Base-by-base conservation (phyloP, 2,113 vertebrate genomes). In the Salminus brasiliensis region DNA sequence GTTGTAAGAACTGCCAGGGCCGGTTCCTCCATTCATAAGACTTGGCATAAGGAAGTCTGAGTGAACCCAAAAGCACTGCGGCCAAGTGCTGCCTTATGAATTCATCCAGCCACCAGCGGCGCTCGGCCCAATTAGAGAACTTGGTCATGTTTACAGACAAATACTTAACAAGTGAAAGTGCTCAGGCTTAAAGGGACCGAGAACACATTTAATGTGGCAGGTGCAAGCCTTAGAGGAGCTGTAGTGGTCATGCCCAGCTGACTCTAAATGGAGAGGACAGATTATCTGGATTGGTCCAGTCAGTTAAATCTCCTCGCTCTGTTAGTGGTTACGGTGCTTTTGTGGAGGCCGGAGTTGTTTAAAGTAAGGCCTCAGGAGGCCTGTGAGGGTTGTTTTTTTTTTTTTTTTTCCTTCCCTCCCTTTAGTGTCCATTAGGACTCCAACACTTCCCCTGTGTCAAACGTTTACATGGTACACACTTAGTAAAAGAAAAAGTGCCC, bases 51-150 rank as follows among this genome's bases (percentile, higher is more conserved):
- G 67, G 3, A 67, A 82, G 55, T 62, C 47, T 16, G 3, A 0
- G n/a, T 39, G 63, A 60, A 57, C 85, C 89, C 82, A 86, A 86
- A 52, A 88, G 79, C 52, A 45, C 36, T 60, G 62, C 41, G 41
- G 72, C 27, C 34, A 53, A 74, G 62, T 72, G 55, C 27, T 55
- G 89, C 85, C 79, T 25, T 79, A 81, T 87, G 89, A 87, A 87
- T 82, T 89, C 85, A 88, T 84, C 74, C 81, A 29, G 27, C 73
- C 88, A 49, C 67, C 65, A 75, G 47, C 83, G 29, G 74, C 87
- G 67, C 79, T 76, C 55, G 66, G 84, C 83, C 84, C 91, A 90
- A 93, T 95, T 88, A 91, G 88, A 73, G 85, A 89, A 83, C 84
- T 85, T 8, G 66, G 1, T 66, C 77, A 25, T 83, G 81, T 81